Evolutionary conservation across 2,113 vertebrate genomes (phyloP).

Genomic region (Elanoides forficatus): DNA sequence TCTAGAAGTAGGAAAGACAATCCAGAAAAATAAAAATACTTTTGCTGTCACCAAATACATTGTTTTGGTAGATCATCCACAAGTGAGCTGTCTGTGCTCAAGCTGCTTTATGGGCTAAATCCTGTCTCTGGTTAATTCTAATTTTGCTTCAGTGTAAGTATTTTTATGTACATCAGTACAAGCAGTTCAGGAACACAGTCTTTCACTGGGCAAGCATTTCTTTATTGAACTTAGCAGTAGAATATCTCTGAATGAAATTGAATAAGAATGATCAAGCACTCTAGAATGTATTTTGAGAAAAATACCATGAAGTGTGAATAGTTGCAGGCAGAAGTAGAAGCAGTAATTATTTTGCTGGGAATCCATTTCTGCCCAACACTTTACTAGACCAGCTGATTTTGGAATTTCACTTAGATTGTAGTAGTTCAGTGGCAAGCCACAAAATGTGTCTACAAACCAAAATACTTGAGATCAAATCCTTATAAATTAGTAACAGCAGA

Average conservation of each 20-base stretch:
- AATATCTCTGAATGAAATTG: neutral
- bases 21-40: neutral
- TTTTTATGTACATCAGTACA: neutral
- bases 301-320: neutral
- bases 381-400: neutral
- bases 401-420: neutral
- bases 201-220: neutral
- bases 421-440: neutral
- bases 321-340: neutral
- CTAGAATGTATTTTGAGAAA: neutral
- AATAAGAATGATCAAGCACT: neutral
- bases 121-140: neutral
- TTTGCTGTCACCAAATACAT: neutral
- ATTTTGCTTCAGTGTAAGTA: neutral
- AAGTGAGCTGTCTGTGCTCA: neutral
- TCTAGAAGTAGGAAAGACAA: neutral
- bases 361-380: neutral
- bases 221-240: neutral
- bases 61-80: neutral
- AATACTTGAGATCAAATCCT: neutral
- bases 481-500: conserved; percentile 35
- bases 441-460: neutral
- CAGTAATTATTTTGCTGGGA: neutral
- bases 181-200: neutral
- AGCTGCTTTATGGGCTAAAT: neutral